phyloP scores from a whole-genome alignment of 1,140 invertebrate genomes.

The Ceratina japonica region DNA sequence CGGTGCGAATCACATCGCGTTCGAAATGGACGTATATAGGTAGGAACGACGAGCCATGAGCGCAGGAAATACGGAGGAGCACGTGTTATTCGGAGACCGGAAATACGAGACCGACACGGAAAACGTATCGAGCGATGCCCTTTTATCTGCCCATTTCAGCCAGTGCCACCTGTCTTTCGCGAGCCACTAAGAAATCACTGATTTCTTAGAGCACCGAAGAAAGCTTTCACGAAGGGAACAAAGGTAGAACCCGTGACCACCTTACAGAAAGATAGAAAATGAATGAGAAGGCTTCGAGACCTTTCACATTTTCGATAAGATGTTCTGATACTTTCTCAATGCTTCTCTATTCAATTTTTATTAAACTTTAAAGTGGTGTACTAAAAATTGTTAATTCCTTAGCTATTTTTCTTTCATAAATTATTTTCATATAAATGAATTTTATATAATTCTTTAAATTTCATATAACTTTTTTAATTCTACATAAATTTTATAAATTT shows the following conservation, averaged over 20 bases:
- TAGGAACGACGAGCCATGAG: not conserved
- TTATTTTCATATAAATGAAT: no score
- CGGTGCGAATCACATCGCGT: not conserved
- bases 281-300: not conserved
- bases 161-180: conserved; percentile 3
- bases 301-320: no score
- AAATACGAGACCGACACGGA: conserved; percentile 17
- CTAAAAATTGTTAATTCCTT: no score
- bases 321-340: no score
- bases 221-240: conserved; percentile 12
- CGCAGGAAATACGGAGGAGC: conserved; percentile 4
- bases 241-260: conserved; percentile 2
- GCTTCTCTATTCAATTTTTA: no score
- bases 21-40: not conserved
- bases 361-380: no score
- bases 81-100: not conserved
- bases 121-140: conserved; percentile 28
- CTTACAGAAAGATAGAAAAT: not conserved
- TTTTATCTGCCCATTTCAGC: not conserved
- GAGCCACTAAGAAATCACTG: conserved; percentile 4
- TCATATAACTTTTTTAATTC: no score
- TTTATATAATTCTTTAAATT: no score
- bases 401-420: no score
- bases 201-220: conserved; percentile 15
- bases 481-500: no score